phyloP scores from a whole-genome alignment of 2,888 invertebrate species.

The Tenthredo amoena region DNA sequence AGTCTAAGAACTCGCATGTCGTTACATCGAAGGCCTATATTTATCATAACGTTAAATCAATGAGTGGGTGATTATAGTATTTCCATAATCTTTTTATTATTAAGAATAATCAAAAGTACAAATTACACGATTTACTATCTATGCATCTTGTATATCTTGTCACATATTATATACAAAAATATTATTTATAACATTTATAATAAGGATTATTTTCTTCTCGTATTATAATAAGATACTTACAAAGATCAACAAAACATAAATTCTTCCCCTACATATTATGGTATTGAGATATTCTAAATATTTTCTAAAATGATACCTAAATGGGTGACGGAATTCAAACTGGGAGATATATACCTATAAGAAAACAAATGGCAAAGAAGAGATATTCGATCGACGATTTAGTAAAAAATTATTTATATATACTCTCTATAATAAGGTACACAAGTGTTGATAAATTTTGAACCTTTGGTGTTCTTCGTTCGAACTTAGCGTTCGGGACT shows the following conservation, averaged over 20 bases:
- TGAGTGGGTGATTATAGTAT: not conserved
- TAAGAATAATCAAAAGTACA: conserved; percentile 34
- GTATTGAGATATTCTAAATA: not conserved
- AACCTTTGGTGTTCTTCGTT: too few relatives aligned
- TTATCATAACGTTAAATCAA: not conserved
- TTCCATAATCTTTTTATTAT: conserved; percentile 6
- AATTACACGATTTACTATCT: not conserved
- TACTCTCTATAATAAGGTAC: not conserved
- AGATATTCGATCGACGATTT: not conserved
- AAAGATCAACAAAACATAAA: conserved; percentile 8
- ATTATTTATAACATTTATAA: not conserved
- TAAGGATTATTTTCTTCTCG: not conserved
- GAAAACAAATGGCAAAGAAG: not conserved
- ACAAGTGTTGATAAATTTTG: not conserved
- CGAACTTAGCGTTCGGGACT: too few relatives aligned
- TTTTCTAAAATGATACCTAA: not conserved
- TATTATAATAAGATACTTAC: not conserved
- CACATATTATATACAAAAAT: not conserved
- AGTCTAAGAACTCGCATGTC: too few relatives aligned
- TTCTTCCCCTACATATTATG: not conserved
- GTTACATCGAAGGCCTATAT: too few relatives aligned
- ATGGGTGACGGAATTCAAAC: not conserved
- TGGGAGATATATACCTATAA: not conserved
- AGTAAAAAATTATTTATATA: not conserved
- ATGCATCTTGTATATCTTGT: not conserved